Conservation (phyloP, 2,797 vertebrate genomes). For the Pseudocheirus occidentalis region DNA sequence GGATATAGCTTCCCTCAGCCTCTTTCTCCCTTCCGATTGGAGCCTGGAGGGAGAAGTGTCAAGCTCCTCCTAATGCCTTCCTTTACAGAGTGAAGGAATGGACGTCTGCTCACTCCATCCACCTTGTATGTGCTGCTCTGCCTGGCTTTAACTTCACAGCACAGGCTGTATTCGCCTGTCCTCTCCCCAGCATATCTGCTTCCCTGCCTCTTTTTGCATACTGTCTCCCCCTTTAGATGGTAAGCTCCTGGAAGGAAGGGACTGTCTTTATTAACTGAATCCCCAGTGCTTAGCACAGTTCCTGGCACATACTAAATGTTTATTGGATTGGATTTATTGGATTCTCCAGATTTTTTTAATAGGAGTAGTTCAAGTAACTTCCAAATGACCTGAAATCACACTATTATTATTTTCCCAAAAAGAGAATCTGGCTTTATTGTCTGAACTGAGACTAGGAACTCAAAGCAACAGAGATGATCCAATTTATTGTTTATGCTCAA, state of each 20-base stretch:
- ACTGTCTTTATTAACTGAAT: too few relatives aligned
- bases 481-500: not conserved
- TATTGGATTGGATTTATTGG: too few relatives aligned
- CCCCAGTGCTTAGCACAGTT: too few relatives aligned
- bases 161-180: not conserved
- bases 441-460: not conserved
- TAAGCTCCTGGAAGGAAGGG: too few relatives aligned
- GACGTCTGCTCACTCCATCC: not conserved
- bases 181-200: not conserved
- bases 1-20: not conserved
- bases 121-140: not conserved
- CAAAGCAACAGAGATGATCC: not conserved
- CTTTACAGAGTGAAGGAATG: not conserved
- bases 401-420: too few relatives aligned
- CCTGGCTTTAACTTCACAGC: not conserved
- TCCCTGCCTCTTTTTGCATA: too few relatives aligned
- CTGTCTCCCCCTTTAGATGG: too few relatives aligned
- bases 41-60: not conserved
- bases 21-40: not conserved
- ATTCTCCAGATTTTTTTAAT: too few relatives aligned
- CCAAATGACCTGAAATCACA: too few relatives aligned
- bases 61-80: not conserved
- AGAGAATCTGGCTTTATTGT: not conserved
- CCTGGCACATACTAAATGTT: too few relatives aligned
- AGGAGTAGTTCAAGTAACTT: too few relatives aligned